Percentiles rank a stretch among this genome's conserved stretches.
phyloP scores from a whole-genome alignment of 2,888 invertebrate species.

The Rotaria macrura region DNA sequence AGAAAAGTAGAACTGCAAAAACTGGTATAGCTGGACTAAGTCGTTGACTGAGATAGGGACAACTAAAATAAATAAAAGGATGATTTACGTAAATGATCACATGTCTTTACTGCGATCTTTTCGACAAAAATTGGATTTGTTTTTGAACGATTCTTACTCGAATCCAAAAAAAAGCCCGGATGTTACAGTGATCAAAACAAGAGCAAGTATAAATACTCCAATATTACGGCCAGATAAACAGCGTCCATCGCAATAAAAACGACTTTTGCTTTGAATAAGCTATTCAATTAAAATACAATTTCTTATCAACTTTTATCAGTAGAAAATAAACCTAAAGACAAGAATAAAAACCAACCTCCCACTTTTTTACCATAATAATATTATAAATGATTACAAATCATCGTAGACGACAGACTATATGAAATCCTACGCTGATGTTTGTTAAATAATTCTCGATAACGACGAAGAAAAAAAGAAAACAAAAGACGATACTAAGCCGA shows the following conservation, averaged over 20 bases:
- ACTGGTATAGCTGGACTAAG: constrained; percentile 84
- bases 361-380: background rate
- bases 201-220: constrained; percentile 86
- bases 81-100: too few relatives aligned
- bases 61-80: constrained; percentile 55
- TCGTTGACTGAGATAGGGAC: constrained; percentile 74
- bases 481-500: background rate
- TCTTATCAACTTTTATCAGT: too few relatives aligned
- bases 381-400: background rate
- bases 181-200: constrained; percentile 81
- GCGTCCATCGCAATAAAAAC: constrained; percentile 91
- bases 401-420: background rate
- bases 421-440: background rate
- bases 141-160: constrained; percentile 63
- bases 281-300: background rate
- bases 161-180: constrained; percentile 88
- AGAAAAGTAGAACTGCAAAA: constrained; percentile 73
- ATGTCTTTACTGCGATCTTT: too few relatives aligned
- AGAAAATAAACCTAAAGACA: too few relatives aligned
- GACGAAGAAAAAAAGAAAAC: background rate
- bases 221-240: constrained; percentile 91
- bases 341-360: background rate
- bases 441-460: background rate
- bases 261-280: constrained; percentile 84
- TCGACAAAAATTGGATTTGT: background rate